Base-by-base conservation (phyloP, 2,888 invertebrate genomes). In the Adelphocoris suturalis region DNA sequence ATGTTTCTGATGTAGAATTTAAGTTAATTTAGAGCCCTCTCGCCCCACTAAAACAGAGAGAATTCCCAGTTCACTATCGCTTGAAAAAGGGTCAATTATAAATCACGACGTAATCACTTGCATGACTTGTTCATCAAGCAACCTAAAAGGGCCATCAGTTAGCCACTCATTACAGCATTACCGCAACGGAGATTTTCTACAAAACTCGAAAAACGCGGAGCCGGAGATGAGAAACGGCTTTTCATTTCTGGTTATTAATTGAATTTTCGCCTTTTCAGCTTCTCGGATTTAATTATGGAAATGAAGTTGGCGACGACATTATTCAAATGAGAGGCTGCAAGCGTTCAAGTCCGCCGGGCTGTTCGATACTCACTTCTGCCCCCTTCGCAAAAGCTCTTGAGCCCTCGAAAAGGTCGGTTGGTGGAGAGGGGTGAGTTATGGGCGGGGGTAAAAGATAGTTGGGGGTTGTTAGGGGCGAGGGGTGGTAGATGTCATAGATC, bases 221-320 rank as follows among this genome's bases (percentile, higher is more conserved):
- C 14, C 80, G 47, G 82, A 48, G 52, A 82, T 68, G 68, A 68
- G 27, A 19, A 47, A 23, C 52, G 82, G 47, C 82, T 82, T 82
- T 52, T 82, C 82, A 52, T 82, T 82, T 48, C 47, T 27, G 82
- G 47, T 82, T 82, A 82, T 82, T 82, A 82, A 82, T 82, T 82
- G 82, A 82, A 82, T 82, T 82, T 82, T 48, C 14, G 82, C 82
- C 19, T 48, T 82, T 82, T 82, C 82, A 46, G 78, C 52, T 52
- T 52, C 11, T 82, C 27, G 47, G 82, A 82, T 52, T 82, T 82
- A 82, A 82, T 82, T 82, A 82, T 52, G 82, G 52, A 82, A 82
- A 82, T 82, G 47, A 82, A 82, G 52, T 82, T 82, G 68, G 23
- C 52, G 14, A 14, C 46, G 28, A 82, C 82, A 82, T 52, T 82